Conservation (phyloP, 1,140 invertebrate genomes). For the Drosophila ogumai region DNA sequence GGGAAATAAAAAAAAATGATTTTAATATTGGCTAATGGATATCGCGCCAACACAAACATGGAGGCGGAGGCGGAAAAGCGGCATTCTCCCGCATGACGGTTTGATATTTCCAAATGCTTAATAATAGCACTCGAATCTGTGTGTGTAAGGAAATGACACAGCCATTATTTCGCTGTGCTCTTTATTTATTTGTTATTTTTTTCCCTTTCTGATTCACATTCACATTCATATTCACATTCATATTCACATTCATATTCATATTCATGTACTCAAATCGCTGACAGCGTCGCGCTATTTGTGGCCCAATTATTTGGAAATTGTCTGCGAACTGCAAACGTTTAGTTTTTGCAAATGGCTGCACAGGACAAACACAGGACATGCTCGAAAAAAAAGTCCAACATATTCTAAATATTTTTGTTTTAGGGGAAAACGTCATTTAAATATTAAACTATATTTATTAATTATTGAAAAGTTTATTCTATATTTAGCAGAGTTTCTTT, state of each 20-base stretch:
- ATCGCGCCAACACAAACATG: conserved; percentile 56
- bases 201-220: conserved; percentile 15
- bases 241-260: conserved; percentile 22
- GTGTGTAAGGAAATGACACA: conserved; percentile 66
- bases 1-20: conserved; percentile 67
- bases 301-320: conserved; percentile 78
- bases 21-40: conserved; percentile 84
- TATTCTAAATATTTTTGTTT: not conserved
- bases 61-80: not conserved
- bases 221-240: conserved; percentile 11
- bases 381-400: not conserved
- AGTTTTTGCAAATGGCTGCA: conserved; percentile 51
- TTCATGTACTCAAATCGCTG: conserved; percentile 53
- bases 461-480: too few relatives aligned
- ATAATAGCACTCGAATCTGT: conserved; percentile 76
- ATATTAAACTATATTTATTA: not conserved
- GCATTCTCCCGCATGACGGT: conserved; percentile 72
- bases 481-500: too few relatives aligned
- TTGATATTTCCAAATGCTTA: conserved; percentile 83
- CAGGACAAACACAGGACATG: conserved; percentile 4
- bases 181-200: conserved; percentile 65
- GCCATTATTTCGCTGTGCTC: conserved; percentile 52
- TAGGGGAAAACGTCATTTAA: not conserved
- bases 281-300: conserved; percentile 62
- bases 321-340: conserved; percentile 72